Evolutionary conservation across 2,797 vertebrate species (phyloP).

Genomic region (Rhinatrema bivittatum): DNA sequence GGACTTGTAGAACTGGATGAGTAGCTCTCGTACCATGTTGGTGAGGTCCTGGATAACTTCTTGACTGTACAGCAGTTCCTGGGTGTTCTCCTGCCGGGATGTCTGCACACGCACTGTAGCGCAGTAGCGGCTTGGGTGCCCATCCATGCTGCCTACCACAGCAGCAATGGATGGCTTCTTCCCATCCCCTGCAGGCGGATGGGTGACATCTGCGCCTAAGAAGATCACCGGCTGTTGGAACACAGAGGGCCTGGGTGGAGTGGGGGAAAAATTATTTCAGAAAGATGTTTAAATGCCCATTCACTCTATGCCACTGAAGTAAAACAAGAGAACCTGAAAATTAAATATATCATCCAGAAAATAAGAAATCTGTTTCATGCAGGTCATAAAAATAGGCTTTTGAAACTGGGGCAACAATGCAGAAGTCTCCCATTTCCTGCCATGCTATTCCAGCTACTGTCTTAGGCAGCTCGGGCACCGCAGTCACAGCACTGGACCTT

Average conservation of each 20-base stretch:
- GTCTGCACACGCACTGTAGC: conserved; percentile 96
- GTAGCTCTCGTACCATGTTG: conserved; percentile 93
- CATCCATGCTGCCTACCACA: conserved; percentile 96
- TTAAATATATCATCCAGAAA: too few species aligned
- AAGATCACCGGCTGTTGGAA: conserved; percentile 98
- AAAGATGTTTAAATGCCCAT: too few species aligned
- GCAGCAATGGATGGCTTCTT: conserved; percentile 96
- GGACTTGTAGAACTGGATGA: conserved; percentile 98
- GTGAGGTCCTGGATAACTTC: conserved; percentile 96
- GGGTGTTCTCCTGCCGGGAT: conserved; percentile 88
- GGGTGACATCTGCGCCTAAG: conserved; percentile 88
- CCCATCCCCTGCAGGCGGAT: conserved; percentile 88
- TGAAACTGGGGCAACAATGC: too few species aligned
- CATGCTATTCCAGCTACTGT: too few species aligned
- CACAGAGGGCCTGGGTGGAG: conserved; percentile 76
- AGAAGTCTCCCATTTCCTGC: too few species aligned
- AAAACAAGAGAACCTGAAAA: too few species aligned
- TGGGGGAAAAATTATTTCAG: too few species aligned
- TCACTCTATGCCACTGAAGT: too few species aligned
- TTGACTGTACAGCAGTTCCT: conserved; percentile 95
- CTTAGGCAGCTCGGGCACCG: too few species aligned
- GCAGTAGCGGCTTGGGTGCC: conserved; percentile 94
- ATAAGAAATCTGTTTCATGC: too few species aligned
- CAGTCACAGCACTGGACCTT: too few species aligned
- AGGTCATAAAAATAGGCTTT: too few species aligned